Base-by-base conservation (phyloP, 2,113 vertebrate genomes). In the Scomber scombrus region DNA sequence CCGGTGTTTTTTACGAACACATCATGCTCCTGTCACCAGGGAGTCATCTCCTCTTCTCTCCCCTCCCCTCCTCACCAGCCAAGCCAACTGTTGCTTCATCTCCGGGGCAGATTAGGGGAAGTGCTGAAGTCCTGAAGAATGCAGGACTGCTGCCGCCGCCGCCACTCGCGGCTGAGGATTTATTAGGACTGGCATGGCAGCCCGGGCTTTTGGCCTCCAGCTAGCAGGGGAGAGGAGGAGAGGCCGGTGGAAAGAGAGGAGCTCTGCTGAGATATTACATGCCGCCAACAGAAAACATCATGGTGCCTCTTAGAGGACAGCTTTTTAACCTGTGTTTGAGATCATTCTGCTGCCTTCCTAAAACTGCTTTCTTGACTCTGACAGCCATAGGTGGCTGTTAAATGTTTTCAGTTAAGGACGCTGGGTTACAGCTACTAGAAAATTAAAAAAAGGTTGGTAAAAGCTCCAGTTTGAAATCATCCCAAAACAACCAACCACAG, bases 61-160 rank as follows among this genome's bases (percentile, higher is more conserved):
- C 40, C 0, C 57, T 55, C 49, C 7, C 11, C 58, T n/a, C 29
- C 31, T 29, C 45, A 78, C 54, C 69, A 75, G 85, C 70, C 60
- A 80, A 75, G 83, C 89, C 91, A 94, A 90, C 75, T 91, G 84
- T 87, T 90, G 82, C 86, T 90, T 85, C 91, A 91, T 88, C 82
- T 93, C 85, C 65, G 31, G 86, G 81, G 90, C 87, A 86, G 86
- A 89, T 86, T 85, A 84, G 85, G 86, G 90, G 82, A 92, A 92
- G 78, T 88, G 81, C 69, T 72, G 84, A 84, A 40, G 91, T 92
- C 70, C 88, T 89, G 81, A 91, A 91, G 86, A 94, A 95, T 91
- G 91, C 86, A 66, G 70, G 75, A 82, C 92, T 92, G 76, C 90
- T 90, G 85, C 82, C 78, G 87, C 86, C 0, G 57, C 89, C 1